Conservation (phyloP, 2,888 invertebrate genomes). For the Sinopyrophorus schimmeli region DNA sequence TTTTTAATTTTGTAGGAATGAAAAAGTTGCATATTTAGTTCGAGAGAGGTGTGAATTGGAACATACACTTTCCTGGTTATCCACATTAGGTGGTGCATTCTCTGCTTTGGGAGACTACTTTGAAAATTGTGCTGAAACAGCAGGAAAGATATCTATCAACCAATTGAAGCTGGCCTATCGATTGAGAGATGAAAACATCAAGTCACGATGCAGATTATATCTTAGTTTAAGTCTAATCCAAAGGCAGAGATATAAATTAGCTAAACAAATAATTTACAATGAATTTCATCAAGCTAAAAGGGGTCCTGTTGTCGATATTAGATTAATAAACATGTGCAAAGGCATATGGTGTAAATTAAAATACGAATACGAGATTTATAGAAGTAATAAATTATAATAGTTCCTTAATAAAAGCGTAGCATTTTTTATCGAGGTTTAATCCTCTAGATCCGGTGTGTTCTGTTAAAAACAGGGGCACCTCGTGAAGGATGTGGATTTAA, state of each 20-base stretch:
- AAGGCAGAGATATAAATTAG: slow-evolving; percentile 66
- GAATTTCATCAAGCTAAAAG: slow-evolving; percentile 58
- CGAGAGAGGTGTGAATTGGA: slow-evolving; percentile 76
- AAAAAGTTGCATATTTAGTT: slow-evolving; percentile 56
- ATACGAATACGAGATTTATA: slow-evolving; percentile 56
- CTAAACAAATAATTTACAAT: slow-evolving; percentile 64
- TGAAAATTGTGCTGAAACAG: slow-evolving; percentile 78
- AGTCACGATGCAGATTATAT: slow-evolving; percentile 83
- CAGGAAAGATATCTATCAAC: slow-evolving; percentile 82
- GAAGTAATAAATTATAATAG: too few species aligned
- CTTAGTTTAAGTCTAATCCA: slow-evolving; percentile 88
- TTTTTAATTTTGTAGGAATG: slow-evolving; percentile 55
- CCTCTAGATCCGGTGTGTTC: too few species aligned
- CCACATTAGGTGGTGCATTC: slow-evolving; percentile 94
- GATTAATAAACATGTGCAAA: slow-evolving; percentile 78
- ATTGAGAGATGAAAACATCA: slow-evolving; percentile 79
- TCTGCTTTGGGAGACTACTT: slow-evolving; percentile 93
- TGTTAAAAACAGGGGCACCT: too few species aligned
- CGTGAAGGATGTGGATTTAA: too few species aligned
- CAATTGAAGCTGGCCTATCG: slow-evolving; percentile 81
- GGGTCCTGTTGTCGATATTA: slow-evolving; percentile 58
- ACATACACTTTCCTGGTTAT: slow-evolving; percentile 89
- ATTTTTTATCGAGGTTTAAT: too few species aligned
- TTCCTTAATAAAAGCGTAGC: too few species aligned
- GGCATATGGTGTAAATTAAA: slow-evolving; percentile 85